Percentiles rank a stretch among this genome's conserved stretches.
These are phyloP conservation scores for Rhynchopsitta pachyrhyncha DNA, from an alignment of 2,113 vertebrate species.

Conservation along the genomic window DNA sequence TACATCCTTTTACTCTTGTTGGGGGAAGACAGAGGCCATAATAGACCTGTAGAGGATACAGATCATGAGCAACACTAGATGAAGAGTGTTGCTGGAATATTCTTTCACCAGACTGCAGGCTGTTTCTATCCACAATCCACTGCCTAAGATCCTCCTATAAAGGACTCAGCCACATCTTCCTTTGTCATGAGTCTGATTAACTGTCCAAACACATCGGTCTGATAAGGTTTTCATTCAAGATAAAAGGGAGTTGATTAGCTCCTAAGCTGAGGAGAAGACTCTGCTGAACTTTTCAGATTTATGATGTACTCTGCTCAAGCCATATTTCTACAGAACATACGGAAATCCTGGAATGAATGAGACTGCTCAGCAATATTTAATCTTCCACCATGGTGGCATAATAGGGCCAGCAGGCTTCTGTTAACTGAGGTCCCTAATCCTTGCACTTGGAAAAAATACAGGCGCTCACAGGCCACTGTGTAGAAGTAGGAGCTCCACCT, in stretches of 20 bases:
- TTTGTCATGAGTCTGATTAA: neutral
- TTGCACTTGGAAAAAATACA: neutral
- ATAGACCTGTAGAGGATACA: neutral
- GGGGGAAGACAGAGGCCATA: rapidly evolving
- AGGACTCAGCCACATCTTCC: neutral
- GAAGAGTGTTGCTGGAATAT: neutral
- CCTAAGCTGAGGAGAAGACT: neutral
- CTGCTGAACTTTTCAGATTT: neutral
- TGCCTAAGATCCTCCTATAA: neutral
- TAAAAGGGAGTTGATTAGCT: neutral
- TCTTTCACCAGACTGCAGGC: neutral
- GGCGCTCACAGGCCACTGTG: neutral
- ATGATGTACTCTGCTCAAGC: neutral
- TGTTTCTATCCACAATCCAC: neutral
- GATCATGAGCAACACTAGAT: neutral
- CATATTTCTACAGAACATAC: neutral
- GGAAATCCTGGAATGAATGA: neutral
- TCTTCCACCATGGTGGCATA: neutral
- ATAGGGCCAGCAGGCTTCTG: neutral
- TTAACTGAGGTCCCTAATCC: neutral
- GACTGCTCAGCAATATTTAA: neutral
- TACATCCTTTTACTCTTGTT: neutral
- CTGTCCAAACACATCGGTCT: neutral
- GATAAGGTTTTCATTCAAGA: neutral
- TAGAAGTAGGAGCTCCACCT: neutral